Evolutionary conservation across 2,888 invertebrate species (phyloP).

Genomic region (Schizaphis graminum): DNA sequence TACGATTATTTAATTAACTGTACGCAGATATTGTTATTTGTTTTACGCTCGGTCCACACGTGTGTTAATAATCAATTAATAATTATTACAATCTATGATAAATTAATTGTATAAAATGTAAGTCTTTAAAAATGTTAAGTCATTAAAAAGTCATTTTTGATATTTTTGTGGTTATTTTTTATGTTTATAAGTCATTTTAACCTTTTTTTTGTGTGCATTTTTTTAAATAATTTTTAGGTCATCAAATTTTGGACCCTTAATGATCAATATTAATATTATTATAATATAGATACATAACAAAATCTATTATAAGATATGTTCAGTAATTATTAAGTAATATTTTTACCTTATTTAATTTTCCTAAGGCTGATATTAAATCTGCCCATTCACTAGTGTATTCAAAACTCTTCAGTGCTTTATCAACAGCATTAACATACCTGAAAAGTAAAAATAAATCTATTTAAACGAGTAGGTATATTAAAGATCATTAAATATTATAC

Average conservation of each 20-base stretch:
- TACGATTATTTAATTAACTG: too few species aligned
- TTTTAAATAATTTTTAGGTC: too few species aligned
- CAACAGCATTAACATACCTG: constrained; percentile 82
- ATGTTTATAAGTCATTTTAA: neutral
- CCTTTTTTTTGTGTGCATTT: neutral
- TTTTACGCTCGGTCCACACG: too few species aligned
- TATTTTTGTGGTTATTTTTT: too few species aligned
- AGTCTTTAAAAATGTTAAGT: too few species aligned
- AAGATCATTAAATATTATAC: constrained; percentile 17
- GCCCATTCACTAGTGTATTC: constrained; percentile 97
- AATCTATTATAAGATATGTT: neutral
- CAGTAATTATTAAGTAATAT: neutral
- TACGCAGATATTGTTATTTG: too few species aligned
- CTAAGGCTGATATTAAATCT: constrained; percentile 90
- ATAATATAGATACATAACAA: neutral
- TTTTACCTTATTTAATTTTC: constrained; percentile 88
- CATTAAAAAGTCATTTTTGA: too few species aligned
- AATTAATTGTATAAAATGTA: too few species aligned
- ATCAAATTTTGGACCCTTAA: too few species aligned
- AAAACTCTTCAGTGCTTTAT: constrained; percentile 90
- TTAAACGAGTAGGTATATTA: neutral
- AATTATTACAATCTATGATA: too few species aligned
- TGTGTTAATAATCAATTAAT: too few species aligned
- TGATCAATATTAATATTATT: neutral
- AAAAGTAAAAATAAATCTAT: constrained; percentile 64